Conservation (phyloP, 2,797 vertebrate genomes). For the Gymnothorax reevesii region DNA sequence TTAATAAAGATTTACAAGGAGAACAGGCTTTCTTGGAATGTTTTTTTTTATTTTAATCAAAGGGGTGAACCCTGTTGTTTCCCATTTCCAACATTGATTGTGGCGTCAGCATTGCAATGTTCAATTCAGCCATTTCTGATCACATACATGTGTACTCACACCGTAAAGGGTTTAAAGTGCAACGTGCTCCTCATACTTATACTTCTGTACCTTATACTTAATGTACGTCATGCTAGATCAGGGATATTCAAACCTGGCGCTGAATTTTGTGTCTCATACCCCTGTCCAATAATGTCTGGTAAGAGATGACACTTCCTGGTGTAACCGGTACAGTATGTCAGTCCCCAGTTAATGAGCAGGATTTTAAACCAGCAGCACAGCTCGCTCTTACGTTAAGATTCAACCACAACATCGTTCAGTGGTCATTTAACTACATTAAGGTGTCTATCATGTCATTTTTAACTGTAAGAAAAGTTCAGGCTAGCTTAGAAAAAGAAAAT, state of each 20-base stretch:
- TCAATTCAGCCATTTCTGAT: too few relatives aligned
- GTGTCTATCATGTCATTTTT: slow-evolving; percentile 30
- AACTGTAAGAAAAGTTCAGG: slow-evolving; percentile 4
- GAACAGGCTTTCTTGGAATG: not conserved
- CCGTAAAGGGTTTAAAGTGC: too few relatives aligned
- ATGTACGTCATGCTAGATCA: slow-evolving; percentile 7
- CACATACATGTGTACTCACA: too few relatives aligned
- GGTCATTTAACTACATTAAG: slow-evolving; percentile 21
- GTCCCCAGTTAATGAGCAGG: not conserved
- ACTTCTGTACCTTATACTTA: slow-evolving; percentile 5
- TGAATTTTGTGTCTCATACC: too few relatives aligned
- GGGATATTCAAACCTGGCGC: too few relatives aligned
- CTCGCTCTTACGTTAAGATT: not conserved
- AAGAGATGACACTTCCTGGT: not conserved
- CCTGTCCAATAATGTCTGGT: too few relatives aligned
- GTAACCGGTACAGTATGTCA: not conserved
- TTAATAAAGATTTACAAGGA: not conserved
- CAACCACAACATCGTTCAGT: not conserved
- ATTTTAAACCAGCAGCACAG: not conserved
- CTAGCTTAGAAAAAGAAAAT: slow-evolving; percentile 33
- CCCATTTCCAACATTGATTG: too few relatives aligned
- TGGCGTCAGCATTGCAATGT: too few relatives aligned
- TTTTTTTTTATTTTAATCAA: too few relatives aligned
- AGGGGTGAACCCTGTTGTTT: too few relatives aligned
- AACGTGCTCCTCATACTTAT: not conserved